Conservation (phyloP, 2,888 invertebrate species). For the Synergus gifuensis region DNA sequence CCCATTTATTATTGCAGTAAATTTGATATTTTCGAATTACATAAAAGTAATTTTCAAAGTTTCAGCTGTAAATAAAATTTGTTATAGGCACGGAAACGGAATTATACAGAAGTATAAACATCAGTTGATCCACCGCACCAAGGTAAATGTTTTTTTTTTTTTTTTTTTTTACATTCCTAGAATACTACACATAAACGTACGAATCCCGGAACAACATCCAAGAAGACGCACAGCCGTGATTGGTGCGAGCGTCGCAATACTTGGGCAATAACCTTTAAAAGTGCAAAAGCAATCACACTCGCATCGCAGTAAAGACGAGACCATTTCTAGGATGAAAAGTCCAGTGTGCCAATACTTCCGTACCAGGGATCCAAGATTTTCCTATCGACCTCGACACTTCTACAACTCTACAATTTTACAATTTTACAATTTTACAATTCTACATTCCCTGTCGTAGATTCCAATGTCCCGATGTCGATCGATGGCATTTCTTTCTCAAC, state of each 20-base stretch:
- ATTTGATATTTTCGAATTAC: not conserved
- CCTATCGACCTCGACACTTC: slow-evolving; percentile 14
- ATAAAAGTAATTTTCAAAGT: not conserved
- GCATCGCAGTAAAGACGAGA: slow-evolving; percentile 49
- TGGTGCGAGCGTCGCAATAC: slow-evolving; percentile 44
- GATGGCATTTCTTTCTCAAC: slow-evolving; percentile 50
- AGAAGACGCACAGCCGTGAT: slow-evolving; percentile 47
- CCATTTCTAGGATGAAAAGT: slow-evolving; percentile 41
- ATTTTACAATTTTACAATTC: slow-evolving; percentile 10
- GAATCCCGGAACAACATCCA: not conserved
- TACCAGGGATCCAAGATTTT: slow-evolving; percentile 43
- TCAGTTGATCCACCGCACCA: slow-evolving; percentile 12
- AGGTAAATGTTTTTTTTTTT: slow-evolving; percentile 1
- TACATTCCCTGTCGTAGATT: slow-evolving; percentile 44
- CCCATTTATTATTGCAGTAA: no score
- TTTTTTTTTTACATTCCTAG: slow-evolving; percentile 12
- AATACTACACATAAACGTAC: slow-evolving; percentile 9
- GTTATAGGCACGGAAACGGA: not conserved
- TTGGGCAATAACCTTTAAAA: slow-evolving; percentile 52
- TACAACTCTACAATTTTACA: slow-evolving; percentile 7
- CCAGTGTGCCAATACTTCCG: slow-evolving; percentile 40
- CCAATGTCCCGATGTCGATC: slow-evolving; percentile 49
- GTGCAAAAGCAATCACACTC: slow-evolving; percentile 53
- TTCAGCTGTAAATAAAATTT: not conserved
- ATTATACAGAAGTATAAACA: slow-evolving; percentile 19